A percentile compares a stretch with the other conserved stretches of the same genome.
These are phyloP conservation scores for Neolamprologus modestus DNA, from an alignment of 2,113 vertebrate species.

Conservation along the genomic window DNA sequence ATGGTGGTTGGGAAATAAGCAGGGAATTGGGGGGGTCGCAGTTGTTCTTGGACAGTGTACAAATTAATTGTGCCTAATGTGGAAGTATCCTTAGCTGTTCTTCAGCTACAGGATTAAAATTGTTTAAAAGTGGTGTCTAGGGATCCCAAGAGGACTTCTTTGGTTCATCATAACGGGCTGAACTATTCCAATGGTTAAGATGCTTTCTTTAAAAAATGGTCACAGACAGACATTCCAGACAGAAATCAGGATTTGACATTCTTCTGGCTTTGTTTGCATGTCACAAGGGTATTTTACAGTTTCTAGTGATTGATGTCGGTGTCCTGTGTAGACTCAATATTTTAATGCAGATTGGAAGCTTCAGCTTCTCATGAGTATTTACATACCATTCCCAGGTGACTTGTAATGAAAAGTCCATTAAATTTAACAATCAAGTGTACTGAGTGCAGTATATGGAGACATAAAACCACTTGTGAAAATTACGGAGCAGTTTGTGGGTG, in stretches of 20 bases:
- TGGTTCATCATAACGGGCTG: constrained; percentile 6
- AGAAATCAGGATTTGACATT: constrained; percentile 30
- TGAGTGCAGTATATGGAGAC: constrained; percentile 51
- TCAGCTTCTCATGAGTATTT: constrained; percentile 33
- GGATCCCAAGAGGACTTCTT: constrained; percentile 12
- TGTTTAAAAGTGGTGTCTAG: constrained; percentile 16
- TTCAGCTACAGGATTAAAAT: constrained; percentile 6
- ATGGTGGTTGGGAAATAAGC: background rate
- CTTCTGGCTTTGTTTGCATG: constrained; percentile 25
- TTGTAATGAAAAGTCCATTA: constrained; percentile 51
- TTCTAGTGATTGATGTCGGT: constrained; percentile 39
- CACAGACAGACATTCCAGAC: constrained; percentile 5
- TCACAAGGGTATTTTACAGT: constrained; percentile 16
- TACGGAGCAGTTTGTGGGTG: background rate
- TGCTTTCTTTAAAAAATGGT: constrained; percentile 15
- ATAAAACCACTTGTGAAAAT: constrained; percentile 50
- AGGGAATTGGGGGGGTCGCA: background rate
- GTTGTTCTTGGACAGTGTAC: background rate
- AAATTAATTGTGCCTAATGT: background rate
- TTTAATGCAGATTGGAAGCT: constrained; percentile 34
- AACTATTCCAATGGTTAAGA: constrained; percentile 21
- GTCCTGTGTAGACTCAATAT: constrained; percentile 27
- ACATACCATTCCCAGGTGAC: constrained; percentile 41
- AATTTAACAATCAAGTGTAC: constrained; percentile 69
- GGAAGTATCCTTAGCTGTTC: background rate